Base-by-base conservation (phyloP, 64 coral and sea anemone species). In the Stylophora pistillata region DNA sequence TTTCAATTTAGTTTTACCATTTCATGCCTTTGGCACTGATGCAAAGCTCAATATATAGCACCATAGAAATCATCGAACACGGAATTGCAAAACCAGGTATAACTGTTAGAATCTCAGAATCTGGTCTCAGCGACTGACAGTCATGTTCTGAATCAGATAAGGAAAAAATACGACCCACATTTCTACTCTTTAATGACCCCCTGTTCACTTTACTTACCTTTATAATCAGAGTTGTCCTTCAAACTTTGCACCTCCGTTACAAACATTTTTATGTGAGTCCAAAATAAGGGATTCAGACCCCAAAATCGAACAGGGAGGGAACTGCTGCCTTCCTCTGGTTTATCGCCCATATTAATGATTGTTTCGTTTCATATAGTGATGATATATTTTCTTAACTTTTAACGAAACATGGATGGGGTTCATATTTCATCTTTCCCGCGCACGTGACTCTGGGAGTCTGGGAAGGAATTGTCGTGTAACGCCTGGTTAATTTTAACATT, bases 261-360 rank as follows among this genome's bases (percentile, higher is more conserved):
- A 74, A 98, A 98, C 71, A 92, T 41, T 73, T 98, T 98, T 16
- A 94, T 30, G 74, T 94, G 95, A 2, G 78, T 85, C 95, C 95
- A 98, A 91, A 91, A 98, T 15, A 88, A 61, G 0, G 95, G 33
- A 59, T 98, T 77, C 9, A 94, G 74, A 20, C 95, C 95, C 95
- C 95, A 98, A 47, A 89, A 91, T 3, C 86, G 74, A 18, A 87
- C 88, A 14, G 83, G 95, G 18, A 72, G 82, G 34, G 20, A 29
- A 62, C 5, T 13, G 72, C 30, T 33, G 18, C 9, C 34, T 61
- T 28, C 30, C 47, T 76, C 29, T 58, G 31, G 23, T 47, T 53
- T 73, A 18, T 71, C 70, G 9, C 76, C 31, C 91, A 88, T 88
- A 5, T 16, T 3, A 2, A 20, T 18, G 55, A 53, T 72, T 17